Base-by-base conservation (phyloP, 2,888 invertebrate genomes). In the Drosophila acutilabella region DNA sequence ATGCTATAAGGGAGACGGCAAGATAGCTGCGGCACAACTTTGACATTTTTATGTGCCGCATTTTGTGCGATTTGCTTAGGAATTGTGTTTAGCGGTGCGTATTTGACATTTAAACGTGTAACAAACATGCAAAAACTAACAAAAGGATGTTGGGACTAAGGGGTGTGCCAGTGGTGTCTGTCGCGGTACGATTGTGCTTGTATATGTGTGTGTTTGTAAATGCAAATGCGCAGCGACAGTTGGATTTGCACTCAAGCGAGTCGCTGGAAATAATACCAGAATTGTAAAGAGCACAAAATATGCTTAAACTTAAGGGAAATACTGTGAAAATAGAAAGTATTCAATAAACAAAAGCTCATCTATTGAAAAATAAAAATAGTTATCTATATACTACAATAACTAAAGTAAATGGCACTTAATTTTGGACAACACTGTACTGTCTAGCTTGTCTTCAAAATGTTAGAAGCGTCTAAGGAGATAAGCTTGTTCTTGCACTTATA, bases 41-140 rank as follows among this genome's bases (percentile, higher is more conserved):
- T 86, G 87, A 83, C 87, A 83, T 86, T 83, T 83, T 88, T 88
- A 86, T 88, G 69, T 51, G 80, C 65, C 60, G 79, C 85, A 58
- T 79, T 80, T 71, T 71, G 79, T 78, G 80, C 88, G 88, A 88
- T 88, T 83, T 86, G 87, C 88, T 88, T 82, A 80, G 83, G 68
- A 88, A 86, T 82, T 83, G 88, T 86, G 88, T 74, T 86, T 73
- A 82, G 86, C 83, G 73, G 65, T 78, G 88, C 83, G 80, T 75
- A 82, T 82, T 86, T 88, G 89, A 83, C 89, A 83, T 83, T 88
- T 80, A 86, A 83, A 86, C 88, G 83, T 88, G 87, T 86, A 70
- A 67, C 75, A 86, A 86, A 86, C 88, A 86, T 68, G 62, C 74
- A 60, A 65, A 65, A 77, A 74, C 74, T 56, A 65, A 66, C 53